Evolutionary conservation across 2,888 invertebrate species (phyloP).

Genomic region (Thelaira solivaga): DNA sequence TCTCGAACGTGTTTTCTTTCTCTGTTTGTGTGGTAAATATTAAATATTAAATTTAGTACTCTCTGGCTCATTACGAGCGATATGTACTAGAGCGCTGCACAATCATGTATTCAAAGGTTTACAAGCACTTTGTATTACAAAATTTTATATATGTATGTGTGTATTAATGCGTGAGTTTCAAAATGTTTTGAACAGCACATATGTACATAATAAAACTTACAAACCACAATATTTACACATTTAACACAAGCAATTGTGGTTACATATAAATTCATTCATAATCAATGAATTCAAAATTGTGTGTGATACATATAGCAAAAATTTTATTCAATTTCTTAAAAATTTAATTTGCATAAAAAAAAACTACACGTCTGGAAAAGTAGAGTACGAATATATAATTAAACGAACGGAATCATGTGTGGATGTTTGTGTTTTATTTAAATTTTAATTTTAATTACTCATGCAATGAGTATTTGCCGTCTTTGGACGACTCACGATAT

Average conservation of each 20-base stretch:
- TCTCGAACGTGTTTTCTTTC: too few relatives aligned
- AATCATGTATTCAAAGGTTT: too few relatives aligned
- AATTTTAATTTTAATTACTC: constrained; percentile 52
- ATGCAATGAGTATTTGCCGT: constrained; percentile 37
- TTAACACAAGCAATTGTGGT: constrained; percentile 23
- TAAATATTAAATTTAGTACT: too few relatives aligned
- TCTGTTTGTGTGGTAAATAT: too few relatives aligned
- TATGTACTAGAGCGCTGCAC: too few relatives aligned
- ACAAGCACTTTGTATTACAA: background rate
- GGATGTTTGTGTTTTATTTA: background rate
- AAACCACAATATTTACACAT: constrained; percentile 14
- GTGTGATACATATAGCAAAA: constrained; percentile 53
- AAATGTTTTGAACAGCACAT: too few relatives aligned
- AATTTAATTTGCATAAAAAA: background rate
- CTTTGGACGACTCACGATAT: background rate
- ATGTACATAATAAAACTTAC: background rate
- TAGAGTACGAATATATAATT: constrained; percentile 8
- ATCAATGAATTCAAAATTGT: background rate
- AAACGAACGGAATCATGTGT: constrained; percentile 13
- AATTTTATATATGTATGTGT: too few relatives aligned
- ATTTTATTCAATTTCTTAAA: constrained; percentile 31
- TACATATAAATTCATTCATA: constrained; percentile 10
- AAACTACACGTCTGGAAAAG: background rate
- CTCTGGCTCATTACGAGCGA: too few relatives aligned
- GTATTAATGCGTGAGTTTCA: too few relatives aligned